phyloP scores from a whole-genome alignment of 2,888 invertebrate genomes.

The Lasioglossum oenotherae region DNA sequence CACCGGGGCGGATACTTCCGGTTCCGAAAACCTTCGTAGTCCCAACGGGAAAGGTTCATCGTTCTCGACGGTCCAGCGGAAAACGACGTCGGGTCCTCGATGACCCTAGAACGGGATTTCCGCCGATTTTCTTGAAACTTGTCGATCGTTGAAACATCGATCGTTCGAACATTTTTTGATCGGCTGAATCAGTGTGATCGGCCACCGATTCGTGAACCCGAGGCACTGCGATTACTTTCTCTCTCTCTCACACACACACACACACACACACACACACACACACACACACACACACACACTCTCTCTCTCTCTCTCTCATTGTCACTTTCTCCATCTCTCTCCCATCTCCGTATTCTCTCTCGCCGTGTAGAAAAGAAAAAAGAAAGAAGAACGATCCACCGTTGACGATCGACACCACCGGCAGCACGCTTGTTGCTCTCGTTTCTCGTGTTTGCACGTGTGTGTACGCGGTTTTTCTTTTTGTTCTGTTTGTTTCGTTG shows the following conservation, averaged over 20 bases:
- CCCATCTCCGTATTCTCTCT: slow-evolving; percentile 2
- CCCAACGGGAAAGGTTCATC: background rate
- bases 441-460: background rate
- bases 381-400: slow-evolving; percentile 74
- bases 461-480: background rate
- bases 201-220: slow-evolving; percentile 42
- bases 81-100: background rate
- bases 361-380: slow-evolving; percentile 19
- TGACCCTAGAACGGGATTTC: background rate
- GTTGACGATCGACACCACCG: slow-evolving; percentile 69
- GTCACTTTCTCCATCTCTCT: background rate
- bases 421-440: slow-evolving; percentile 59
- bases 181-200: slow-evolving; percentile 20
- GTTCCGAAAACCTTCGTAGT: slow-evolving; percentile 1
- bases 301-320: no score
- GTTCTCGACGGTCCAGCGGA: background rate
- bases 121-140: background rate
- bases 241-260: slow-evolving; percentile 16
- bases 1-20: background rate
- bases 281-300: no score
- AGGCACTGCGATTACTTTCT: slow-evolving; percentile 63
- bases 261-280: no score
- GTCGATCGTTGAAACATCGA: slow-evolving; percentile 1
- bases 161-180: background rate
- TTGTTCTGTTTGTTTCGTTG: slow-evolving; percentile 70